Percentiles rank a stretch among this genome's conserved stretches.
phyloP scores from a whole-genome alignment of 2,113 vertebrate genomes.

The Nyctereutes procyonoides region DNA sequence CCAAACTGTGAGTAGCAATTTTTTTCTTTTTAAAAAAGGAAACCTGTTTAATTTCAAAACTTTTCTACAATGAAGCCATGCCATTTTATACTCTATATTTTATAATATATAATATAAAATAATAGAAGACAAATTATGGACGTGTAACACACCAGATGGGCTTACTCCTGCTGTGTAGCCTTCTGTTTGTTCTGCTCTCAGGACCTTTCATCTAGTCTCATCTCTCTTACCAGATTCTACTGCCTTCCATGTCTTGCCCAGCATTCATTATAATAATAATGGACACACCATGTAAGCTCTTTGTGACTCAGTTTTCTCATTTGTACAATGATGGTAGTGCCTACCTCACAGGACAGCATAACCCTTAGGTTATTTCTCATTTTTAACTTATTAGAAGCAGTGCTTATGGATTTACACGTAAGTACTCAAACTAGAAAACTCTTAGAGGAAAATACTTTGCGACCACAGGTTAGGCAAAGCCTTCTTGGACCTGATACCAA shows the following conservation, averaged over 20 bases:
- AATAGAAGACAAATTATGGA: background rate
- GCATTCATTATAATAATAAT: background rate
- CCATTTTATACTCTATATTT: background rate
- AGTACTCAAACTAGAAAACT: background rate
- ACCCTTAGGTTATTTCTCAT: background rate
- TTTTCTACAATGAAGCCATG: background rate
- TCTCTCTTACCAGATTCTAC: background rate
- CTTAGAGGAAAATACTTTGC: background rate
- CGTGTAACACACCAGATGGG: rapidly evolving
- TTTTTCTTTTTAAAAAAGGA: background rate
- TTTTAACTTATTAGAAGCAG: background rate
- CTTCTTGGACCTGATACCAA: background rate
- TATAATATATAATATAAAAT: background rate
- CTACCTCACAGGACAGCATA: background rate
- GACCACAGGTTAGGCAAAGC: background rate
- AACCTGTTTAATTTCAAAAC: background rate
- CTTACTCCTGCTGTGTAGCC: background rate
- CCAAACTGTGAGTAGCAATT: background rate
- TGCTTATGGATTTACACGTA: background rate
- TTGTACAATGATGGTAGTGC: background rate
- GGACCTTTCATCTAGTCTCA: background rate
- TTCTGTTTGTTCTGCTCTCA: background rate
- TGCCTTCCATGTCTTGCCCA: background rate
- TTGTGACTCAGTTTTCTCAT: background rate
- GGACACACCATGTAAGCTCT: background rate